Evolutionary conservation across 1,140 invertebrate species (phyloP), one percentile per base, ranked within the genome.

Genomic region (Caenorhabditis latens): DNA sequence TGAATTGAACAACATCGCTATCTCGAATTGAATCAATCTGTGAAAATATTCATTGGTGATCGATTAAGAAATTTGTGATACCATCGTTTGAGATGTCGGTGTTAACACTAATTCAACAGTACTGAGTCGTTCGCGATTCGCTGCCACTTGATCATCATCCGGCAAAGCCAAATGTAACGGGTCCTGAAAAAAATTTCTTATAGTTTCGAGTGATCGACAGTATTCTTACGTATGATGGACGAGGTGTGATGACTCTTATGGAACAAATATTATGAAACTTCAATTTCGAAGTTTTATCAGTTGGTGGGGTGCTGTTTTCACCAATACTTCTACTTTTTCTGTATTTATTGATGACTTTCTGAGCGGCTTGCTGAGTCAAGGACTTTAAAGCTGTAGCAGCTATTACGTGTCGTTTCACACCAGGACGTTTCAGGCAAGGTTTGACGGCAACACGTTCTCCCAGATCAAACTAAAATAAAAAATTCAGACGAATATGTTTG

Each of bases 201-300:
- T 50, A 79, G 2, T 50, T 50, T 2, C 2, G 43, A 48, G 1
- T n/a, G 11, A 19, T 24, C 46, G 9, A 24, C 42, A 71, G 40
- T 19, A 24, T 65, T 19, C 67, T 79, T 19, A 79, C 71, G 24
- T 79, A 79, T 24, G 11, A n/a, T 11, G 71, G 46, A 1, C 71
- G 32, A 0, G 71, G 71, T 21, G 71, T 79, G 21, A 79, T 79
- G 7, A 79, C 71, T 50, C 71, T 46, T 43, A 79, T 79, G 2
- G 71, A 79, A 40, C 71, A 79, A 53, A 50, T 79, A 11, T 50
- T 79, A 21, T 79, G 43, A 24, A 79, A 79, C n/a, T 50, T n/a
- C 46, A 79, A 46, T 79, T 50, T 79, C 21, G 46, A 42, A 14
- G 16, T 1, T 21, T 32, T 24, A 19, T 9, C 11, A n/a, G 4